Percentiles rank a stretch among this genome's conserved stretches.
Conservation (phyloP, 37 sponge, comb jelly and placozoan species). For the Geodia barretti region DNA sequence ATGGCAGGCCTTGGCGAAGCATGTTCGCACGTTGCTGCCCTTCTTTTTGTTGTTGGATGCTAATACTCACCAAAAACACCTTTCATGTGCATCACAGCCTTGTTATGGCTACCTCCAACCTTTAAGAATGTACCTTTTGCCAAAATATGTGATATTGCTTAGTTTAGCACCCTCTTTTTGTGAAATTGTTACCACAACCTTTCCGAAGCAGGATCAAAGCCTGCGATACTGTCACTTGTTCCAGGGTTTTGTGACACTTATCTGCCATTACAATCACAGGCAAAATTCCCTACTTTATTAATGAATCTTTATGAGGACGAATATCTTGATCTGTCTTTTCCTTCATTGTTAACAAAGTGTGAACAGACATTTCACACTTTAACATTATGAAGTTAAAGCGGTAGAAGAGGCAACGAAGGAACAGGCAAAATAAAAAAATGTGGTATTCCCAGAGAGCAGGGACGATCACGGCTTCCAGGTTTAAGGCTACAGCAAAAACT, state of each 20-base stretch:
- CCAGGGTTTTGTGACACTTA: conserved; percentile 11
- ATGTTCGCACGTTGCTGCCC: conserved; percentile 60
- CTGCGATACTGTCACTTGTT: conserved; percentile 29
- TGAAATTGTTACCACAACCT: conserved; percentile 19
- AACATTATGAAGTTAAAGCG: conserved; percentile 8
- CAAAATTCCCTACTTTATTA: conserved; percentile 7
- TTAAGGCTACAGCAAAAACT: conserved; percentile 33
- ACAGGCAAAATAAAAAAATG: neutral
- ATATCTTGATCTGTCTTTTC: neutral
- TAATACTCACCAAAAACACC: conserved; percentile 10
- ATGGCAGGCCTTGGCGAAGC: conserved; percentile 57
- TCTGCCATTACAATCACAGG: conserved; percentile 1
- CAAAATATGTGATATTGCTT: conserved; percentile 43
- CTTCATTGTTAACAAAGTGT: conserved; percentile 39
- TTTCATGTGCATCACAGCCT: neutral
- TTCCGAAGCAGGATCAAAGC: neutral
- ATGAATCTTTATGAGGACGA: conserved; percentile 37
- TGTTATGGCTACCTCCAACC: conserved; percentile 43
- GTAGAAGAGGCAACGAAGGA: neutral
- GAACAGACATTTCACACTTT: conserved; percentile 21
- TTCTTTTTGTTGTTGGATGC: conserved; percentile 50
- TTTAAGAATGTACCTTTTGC: conserved; percentile 41
- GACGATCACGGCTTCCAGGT: conserved; percentile 46
- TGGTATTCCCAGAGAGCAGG: conserved; percentile 52
- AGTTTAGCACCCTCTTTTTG: conserved; percentile 1